Conservation (phyloP, 1,140 invertebrate species). For the Dysdera silvatica region DNA sequence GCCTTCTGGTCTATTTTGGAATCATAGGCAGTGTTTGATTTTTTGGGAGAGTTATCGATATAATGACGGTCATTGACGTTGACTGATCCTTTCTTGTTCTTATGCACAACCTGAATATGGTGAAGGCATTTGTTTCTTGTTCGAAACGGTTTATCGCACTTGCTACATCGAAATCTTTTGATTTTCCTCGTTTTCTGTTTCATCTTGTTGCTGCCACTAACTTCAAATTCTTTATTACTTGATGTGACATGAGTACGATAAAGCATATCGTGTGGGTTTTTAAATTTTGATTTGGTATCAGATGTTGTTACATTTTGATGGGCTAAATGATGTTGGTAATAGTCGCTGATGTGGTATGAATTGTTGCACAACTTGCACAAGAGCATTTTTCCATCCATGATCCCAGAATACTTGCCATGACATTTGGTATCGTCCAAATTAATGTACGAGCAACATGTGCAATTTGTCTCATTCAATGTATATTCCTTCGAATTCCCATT, state of each 20-base stretch:
- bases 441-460: slow-evolving; percentile 23
- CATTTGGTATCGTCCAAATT: slow-evolving; percentile 17
- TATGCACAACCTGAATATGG: slow-evolving; percentile 45
- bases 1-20: too few species aligned
- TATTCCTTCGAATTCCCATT: background rate
- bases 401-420: background rate
- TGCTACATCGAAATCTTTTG: slow-evolving; percentile 46
- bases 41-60: too few species aligned
- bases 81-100: slow-evolving; percentile 20
- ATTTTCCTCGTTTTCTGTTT: slow-evolving; percentile 2
- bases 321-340: slow-evolving; percentile 21
- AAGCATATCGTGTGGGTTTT: background rate
- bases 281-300: too few species aligned
- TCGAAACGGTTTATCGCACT: slow-evolving; percentile 47
- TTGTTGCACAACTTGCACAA: slow-evolving; percentile 17
- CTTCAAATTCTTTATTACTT: slow-evolving; percentile 1
- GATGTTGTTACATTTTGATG: slow-evolving; percentile 1
- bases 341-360: slow-evolving; percentile 19
- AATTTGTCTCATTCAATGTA: background rate
- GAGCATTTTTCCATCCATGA: background rate
- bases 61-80: too few species aligned
- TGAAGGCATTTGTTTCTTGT: slow-evolving; percentile 40
- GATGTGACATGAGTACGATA: slow-evolving; percentile 1
- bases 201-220: background rate
- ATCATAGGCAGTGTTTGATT: too few species aligned